Conservation (phyloP, 2,797 vertebrate genomes). For the Cossypha caffra region DNA sequence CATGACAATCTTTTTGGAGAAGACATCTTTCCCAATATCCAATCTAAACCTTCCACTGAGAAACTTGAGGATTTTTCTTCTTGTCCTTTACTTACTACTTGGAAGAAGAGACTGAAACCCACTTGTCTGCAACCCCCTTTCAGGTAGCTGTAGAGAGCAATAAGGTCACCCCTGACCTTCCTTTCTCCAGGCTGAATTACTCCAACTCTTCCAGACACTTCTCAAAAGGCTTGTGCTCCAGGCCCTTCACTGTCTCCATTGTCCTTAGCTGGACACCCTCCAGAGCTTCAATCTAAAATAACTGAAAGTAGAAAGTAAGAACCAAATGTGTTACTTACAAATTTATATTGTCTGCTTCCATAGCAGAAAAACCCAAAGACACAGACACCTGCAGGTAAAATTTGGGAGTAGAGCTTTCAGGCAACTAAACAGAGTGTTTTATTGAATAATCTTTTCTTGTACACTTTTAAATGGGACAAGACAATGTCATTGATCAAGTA, state of each 20-base stretch:
- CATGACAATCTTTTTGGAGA: background rate
- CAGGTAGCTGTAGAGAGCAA: too few species aligned
- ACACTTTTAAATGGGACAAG: background rate
- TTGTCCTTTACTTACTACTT: background rate
- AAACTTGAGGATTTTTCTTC: background rate
- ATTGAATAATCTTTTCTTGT: background rate
- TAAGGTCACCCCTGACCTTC: background rate
- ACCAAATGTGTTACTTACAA: background rate
- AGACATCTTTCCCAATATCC: background rate
- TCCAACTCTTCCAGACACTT: background rate
- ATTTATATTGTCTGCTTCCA: background rate
- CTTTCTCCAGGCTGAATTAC: background rate
- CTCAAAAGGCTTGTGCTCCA: background rate
- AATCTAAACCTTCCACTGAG: background rate
- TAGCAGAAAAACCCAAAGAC: background rate
- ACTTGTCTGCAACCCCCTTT: background rate
- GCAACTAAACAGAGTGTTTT: background rate
- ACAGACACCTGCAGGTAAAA: background rate
- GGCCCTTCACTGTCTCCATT: background rate
- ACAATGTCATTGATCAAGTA: background rate
- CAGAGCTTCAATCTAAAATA: background rate
- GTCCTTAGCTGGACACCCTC: accelerated
- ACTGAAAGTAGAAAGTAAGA: background rate
- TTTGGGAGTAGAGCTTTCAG: background rate
- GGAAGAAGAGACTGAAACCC: background rate